Evolutionary conservation across 35 echinoderm and acorn worm species (phyloP), one percentile per base, ranked within the genome.

Genomic region (Holothuria glaberrima): DNA sequence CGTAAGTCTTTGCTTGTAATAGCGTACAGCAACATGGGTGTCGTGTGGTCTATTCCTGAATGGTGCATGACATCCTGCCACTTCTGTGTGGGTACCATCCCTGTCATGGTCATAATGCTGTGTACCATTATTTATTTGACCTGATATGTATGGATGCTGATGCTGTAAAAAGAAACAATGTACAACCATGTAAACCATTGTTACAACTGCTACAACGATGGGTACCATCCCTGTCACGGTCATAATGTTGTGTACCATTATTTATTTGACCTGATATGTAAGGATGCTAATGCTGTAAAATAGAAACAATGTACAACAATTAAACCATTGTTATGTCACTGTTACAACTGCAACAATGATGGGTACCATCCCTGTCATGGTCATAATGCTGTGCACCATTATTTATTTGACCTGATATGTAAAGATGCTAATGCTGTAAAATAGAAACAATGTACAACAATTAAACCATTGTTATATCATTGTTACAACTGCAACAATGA

Each of bases 111-210:
- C 97, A 72, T 99, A 99, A 41, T 95, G 93, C 27, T 88, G 12
- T 5, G 97, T 89, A 30, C 97, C 97, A 41, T 99, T 99, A 71
- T 99, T 99, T 44, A 99, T 89, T 71, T 95, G 93, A n/a, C 91
- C 93, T 86, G 93, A 98, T 46, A 99, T 94, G 68, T 99, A 99
- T 9, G 97, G 97, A 92, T 99, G 97, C 20, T 91, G 88, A 89
- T 99, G 96, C 96, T 98, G 88, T 22, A 18, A 25, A 32, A 84
- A 9, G 10, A 78, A 50, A 25, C 5, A 54, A 12, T 54, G 9
- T 9, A 54, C 10, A 54, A 17, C 13, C 1, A 54, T 46, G 44
- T 5, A 54, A 54, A 54, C 50, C 16, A 54, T 54, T 54, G 9
- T 54, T 1, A 54, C 50, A 54, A 54, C 50, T 54, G 4, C 44